Base-by-base conservation (phyloP, 2,113 vertebrate species). In the Cyanistes caeruleus region DNA sequence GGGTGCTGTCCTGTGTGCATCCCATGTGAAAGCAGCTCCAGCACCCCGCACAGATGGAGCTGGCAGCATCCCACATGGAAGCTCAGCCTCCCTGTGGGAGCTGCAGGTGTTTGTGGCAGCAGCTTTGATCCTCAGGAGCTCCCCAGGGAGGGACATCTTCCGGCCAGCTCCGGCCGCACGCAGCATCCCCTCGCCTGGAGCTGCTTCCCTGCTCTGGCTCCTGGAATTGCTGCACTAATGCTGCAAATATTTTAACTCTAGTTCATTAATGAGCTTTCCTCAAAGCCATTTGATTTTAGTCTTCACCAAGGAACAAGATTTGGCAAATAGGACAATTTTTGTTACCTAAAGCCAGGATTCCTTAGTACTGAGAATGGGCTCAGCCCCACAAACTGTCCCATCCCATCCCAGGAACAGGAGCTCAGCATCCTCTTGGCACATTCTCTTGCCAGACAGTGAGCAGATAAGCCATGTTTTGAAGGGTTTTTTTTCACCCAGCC, bases 91-190 rank as follows among this genome's bases (percentile, higher is more conserved):
- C 74, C 24, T 0, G 1, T 68, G 9, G 3, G 82, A 93, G 92
- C 95, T 92, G 90, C 79, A 83, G 94, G 95, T 85, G 90, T 85
- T 65, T 58, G 85, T 73, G 96, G 86, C 27, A 37, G 82, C 53
- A 69, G 92, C 92, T 96, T 87, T 92, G 95, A 83, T 96, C 88
- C 20, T 0, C 23, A 8, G 63, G 12, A 2, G 14, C 84, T 92
- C 64, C 76, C 90, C 7, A 13, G 63, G 81, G 51, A 89, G 73
- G 77, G 74, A 91, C 82, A 55, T 87, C 78, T 43, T 62, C 64
- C 81, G 3, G 0, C n/a, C 0, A 2, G 80, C 58, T 9, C 62
- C 3, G 28, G 69, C 69, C 4, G 3, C 35, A 3, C 0, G 0
- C 55, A 84, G 64, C 76, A 24, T 79, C 84, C 49, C 73, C 94